Base-by-base conservation (phyloP, 2,113 vertebrate species). In the Calyptommatus sinebrachiatus region DNA sequence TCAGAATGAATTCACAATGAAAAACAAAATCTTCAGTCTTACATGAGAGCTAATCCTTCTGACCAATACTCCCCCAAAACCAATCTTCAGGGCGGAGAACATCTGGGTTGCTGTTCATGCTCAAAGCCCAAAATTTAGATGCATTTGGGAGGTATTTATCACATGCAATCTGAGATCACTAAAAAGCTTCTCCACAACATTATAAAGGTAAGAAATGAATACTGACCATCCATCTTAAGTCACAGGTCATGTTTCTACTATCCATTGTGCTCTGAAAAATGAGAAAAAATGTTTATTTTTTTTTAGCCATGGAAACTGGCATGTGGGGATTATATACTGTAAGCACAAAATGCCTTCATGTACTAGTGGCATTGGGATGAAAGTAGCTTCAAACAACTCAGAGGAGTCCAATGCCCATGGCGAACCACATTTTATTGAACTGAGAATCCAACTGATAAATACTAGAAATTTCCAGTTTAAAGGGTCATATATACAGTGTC, bases 61-160 rank as follows among this genome's bases (percentile, higher is more conserved):
- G 73, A 61, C 73, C 83, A 80, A 71, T 87, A 78, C 73, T 84
- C 76, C 80, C 69, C 90, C 81, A 82, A 87, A 92, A 88, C 31
- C 24, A 48, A 29, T 1, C 26, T 46, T 24, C 26, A 24, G 50
- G n/a, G 41, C 5, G 18, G 65, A 66, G 78, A 90, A 91, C 82
- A 83, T 53, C 69, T 89, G 75, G 82, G 77, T 89, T 89, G 35
- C 89, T 88, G 76, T 22, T 71, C 84, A 66, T 85, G 82, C 21
- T 84, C 87, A 67, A 21, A 80, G 71, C 81, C 1, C n/a, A 53
- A 88, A 46, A 70, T 88, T 70, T 81, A 87, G 82, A 85, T 88
- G 83, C 81, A 84, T 72, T 73, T 82, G 67, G 26, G 82, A 78
- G 35, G 81, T 77, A 79, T 79, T 61, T 5, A 0, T 78, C 79